These are phyloP conservation scores for Nomada hirtipes DNA, from an alignment of 2,888 invertebrate genomes.

Conservation along the genomic window DNA sequence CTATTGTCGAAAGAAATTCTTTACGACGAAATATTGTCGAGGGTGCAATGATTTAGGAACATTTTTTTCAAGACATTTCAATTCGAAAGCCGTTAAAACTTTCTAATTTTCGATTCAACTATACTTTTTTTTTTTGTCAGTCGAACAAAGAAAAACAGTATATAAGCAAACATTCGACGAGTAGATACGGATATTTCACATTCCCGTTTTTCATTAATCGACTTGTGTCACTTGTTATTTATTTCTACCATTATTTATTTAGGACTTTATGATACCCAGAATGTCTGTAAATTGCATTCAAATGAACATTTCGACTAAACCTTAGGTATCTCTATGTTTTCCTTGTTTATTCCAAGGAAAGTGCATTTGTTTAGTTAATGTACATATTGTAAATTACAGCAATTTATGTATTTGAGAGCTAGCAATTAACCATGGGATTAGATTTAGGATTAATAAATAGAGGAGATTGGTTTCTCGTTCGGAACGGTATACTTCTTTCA, in stretches of 20 bases:
- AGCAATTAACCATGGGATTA: constrained; percentile 66
- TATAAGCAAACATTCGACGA: constrained; percentile 55
- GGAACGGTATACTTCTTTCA: constrained; percentile 40
- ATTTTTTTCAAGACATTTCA: background rate
- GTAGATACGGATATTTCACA: constrained; percentile 65
- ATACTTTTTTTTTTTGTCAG: constrained; percentile 17
- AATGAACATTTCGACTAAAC: constrained; percentile 23
- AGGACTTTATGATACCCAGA: constrained; percentile 5
- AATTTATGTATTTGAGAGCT: constrained; percentile 67
- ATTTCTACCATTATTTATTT: constrained; percentile 53
- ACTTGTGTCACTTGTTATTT: constrained; percentile 49
- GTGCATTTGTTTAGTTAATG: constrained; percentile 83
- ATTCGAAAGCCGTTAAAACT: constrained; percentile 38
- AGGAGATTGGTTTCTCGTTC: constrained; percentile 67
- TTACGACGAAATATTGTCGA: background rate
- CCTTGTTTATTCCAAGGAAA: constrained; percentile 79
- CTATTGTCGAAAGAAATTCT: background rate
- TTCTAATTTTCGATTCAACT: constrained; percentile 56
- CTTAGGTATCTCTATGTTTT: constrained; percentile 21
- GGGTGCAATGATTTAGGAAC: background rate
- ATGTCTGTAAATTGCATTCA: constrained; percentile 27
- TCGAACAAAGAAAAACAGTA: constrained; percentile 35
- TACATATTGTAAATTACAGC: constrained; percentile 77
- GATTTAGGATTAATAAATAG: constrained; percentile 46
- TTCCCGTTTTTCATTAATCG: constrained; percentile 38